A percentile compares a stretch with the other conserved stretches of the same genome.
These are phyloP conservation scores for Sorex fumeus DNA, from an alignment of 2,113 vertebrate genomes.

Conservation along the genomic window DNA sequence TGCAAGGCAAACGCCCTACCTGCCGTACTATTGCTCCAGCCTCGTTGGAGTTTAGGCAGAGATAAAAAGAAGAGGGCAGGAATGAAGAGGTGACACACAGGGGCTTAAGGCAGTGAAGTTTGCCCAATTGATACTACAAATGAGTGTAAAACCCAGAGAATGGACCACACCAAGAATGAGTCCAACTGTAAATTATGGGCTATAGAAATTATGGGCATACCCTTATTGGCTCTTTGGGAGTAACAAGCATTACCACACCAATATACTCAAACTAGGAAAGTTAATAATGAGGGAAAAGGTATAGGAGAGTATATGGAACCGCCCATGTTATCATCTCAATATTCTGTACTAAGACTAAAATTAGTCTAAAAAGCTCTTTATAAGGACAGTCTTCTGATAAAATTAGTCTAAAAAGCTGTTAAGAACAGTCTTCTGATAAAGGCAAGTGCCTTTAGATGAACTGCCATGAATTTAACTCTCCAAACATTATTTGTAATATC, in stretches of 20 bases:
- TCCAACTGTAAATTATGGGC: not conserved
- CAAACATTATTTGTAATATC: not conserved
- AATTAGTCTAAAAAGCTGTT: not conserved
- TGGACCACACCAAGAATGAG: not conserved
- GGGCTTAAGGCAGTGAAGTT: not conserved
- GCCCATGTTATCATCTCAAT: not conserved
- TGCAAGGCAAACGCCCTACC: too few relatives aligned
- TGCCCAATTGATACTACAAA: not conserved
- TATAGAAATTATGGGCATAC: too few relatives aligned
- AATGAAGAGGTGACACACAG: not conserved
- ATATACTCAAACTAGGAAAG: too few relatives aligned
- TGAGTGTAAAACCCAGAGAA: not conserved
- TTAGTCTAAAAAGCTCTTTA: not conserved
- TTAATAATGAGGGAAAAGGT: not conserved
- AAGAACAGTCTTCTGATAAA: too few relatives aligned
- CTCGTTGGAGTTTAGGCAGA: not conserved
- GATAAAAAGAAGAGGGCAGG: accelerated
- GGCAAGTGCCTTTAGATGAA: too few relatives aligned
- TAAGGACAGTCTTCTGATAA: not conserved
- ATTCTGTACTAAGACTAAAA: not conserved
- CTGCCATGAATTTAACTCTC: too few relatives aligned
- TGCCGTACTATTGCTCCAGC: too few relatives aligned
- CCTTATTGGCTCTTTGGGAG: not conserved
- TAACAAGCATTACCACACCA: not conserved
- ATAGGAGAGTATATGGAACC: not conserved